These are phyloP conservation scores for Chrysina gloriosa DNA, from an alignment of 2,888 invertebrate species.

Conservation along the genomic window DNA sequence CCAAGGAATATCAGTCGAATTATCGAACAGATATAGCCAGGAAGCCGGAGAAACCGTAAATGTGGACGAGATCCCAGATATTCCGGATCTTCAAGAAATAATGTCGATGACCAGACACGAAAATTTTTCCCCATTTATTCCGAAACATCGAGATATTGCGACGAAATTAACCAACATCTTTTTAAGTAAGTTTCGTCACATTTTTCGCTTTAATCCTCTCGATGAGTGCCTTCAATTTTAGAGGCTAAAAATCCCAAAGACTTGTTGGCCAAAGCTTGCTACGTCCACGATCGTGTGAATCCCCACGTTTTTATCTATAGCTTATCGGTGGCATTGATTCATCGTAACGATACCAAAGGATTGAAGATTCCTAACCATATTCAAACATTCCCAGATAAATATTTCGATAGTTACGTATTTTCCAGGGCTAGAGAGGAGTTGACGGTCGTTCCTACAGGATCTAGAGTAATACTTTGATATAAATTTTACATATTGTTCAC, in stretches of 20 bases:
- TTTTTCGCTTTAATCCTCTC: background rate
- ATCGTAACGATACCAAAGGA: constrained; percentile 77
- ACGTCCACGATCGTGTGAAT: constrained; percentile 79
- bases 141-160: constrained; percentile 77
- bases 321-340: constrained; percentile 79
- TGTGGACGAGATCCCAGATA: constrained; percentile 65
- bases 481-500: background rate
- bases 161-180: constrained; percentile 76
- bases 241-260: constrained; percentile 79
- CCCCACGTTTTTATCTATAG: constrained; percentile 85
- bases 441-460: constrained; percentile 71
- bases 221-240: constrained; percentile 56
- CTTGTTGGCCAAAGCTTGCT: constrained; percentile 76
- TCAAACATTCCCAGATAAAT: constrained; percentile 85
- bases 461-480: constrained; percentile 45
- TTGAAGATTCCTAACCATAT: constrained; percentile 78
- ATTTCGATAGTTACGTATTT: constrained; percentile 80
- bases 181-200: constrained; percentile 66
- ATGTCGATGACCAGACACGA: constrained; percentile 70
- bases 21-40: constrained; percentile 72
- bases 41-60: constrained; percentile 66
- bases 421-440: constrained; percentile 77
- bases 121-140: constrained; percentile 81
- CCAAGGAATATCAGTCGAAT: constrained; percentile 68
- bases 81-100: constrained; percentile 72